These are phyloP conservation scores for Tragelaphus buxtoni DNA, from an alignment of 2,113 vertebrate genomes.

Conservation along the genomic window DNA sequence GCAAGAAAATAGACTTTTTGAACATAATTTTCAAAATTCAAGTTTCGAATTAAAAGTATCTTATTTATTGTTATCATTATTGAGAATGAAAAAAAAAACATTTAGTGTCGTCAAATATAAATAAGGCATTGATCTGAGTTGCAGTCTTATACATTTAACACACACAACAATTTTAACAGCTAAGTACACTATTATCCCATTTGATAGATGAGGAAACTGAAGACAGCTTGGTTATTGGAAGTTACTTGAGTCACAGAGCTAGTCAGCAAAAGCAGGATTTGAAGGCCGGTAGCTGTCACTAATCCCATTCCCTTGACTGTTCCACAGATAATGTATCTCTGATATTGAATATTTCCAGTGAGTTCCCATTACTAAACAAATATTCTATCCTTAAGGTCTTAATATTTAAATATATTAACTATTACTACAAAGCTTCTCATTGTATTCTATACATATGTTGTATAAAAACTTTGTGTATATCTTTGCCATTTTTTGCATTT, in stretches of 20 bases:
- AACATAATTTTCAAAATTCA: neutral
- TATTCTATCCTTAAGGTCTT: neutral
- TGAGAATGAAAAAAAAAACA: neutral
- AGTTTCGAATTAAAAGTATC: neutral
- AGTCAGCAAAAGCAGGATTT: neutral
- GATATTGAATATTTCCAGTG: neutral
- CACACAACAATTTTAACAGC: neutral
- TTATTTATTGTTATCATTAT: neutral
- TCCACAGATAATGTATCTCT: neutral
- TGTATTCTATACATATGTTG: neutral
- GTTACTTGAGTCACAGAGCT: neutral
- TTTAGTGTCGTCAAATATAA: neutral
- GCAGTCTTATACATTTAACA: neutral
- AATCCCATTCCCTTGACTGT: neutral
- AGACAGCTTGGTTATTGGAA: neutral
- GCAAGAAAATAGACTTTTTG: neutral
- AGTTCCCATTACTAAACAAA: neutral
- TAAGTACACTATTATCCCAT: too few relatives aligned
- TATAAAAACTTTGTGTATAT: neutral
- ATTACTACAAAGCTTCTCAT: neutral
- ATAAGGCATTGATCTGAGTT: neutral
- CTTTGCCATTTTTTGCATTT: constrained; percentile 24
- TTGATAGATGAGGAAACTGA: neutral
- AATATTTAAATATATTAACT: neutral
- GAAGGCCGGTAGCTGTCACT: neutral